Conservation (phyloP, 2,888 invertebrate genomes). For the Chrysolina oricalcia region DNA sequence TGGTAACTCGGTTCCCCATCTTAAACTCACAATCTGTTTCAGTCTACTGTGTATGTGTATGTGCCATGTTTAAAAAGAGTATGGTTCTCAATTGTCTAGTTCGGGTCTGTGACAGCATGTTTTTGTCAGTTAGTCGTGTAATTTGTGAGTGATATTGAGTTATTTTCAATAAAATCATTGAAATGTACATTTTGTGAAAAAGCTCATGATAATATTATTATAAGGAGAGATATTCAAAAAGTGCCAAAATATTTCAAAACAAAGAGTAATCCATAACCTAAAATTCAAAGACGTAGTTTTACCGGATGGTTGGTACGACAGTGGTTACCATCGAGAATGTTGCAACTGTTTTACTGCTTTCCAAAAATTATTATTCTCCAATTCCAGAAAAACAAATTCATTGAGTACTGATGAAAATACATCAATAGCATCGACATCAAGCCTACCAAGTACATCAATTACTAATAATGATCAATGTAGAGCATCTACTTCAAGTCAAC, state of each 20-base stretch:
- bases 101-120: too few species aligned
- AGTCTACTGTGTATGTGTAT: too few species aligned
- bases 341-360: slow-evolving; percentile 35
- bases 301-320: slow-evolving; percentile 33
- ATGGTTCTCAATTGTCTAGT: too few species aligned
- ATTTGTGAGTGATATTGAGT: too few species aligned
- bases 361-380: slow-evolving; percentile 43
- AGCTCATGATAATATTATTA: neutral
- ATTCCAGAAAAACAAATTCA: slow-evolving; percentile 37
- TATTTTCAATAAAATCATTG: too few species aligned
- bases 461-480: slow-evolving; percentile 43
- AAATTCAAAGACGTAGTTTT: slow-evolving; percentile 33
- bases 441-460: slow-evolving; percentile 38
- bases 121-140: too few species aligned
- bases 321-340: slow-evolving; percentile 29
- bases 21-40: too few species aligned
- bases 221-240: neutral
- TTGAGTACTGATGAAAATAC: slow-evolving; percentile 34
- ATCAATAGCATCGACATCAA: slow-evolving; percentile 42
- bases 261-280: slow-evolving; percentile 31
- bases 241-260: neutral
- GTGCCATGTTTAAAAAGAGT: too few species aligned
- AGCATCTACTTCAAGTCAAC: slow-evolving; percentile 39
- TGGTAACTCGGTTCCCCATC: too few species aligned
- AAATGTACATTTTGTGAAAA: slow-evolving; percentile 12